Evolutionary conservation across 2,113 vertebrate genomes (phyloP).

Genomic region (Dipodomys merriami): DNA sequence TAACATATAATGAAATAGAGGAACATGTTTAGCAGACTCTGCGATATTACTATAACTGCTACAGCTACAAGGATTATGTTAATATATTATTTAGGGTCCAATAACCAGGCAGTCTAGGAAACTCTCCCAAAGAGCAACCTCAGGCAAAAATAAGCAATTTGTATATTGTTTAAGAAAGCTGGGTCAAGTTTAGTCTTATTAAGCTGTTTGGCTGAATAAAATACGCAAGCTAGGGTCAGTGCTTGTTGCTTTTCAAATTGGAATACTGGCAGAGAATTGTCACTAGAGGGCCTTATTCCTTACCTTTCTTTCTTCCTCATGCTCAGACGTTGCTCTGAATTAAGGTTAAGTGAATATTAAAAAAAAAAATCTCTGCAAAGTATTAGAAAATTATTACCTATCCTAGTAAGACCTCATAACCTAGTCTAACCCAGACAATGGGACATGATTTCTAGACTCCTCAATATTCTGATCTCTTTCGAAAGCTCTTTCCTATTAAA

Average conservation of each 20-base stretch:
- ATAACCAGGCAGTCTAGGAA: neutral
- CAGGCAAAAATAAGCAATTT: neutral
- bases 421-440: neutral
- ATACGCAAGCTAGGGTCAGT: neutral
- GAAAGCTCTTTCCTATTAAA: neutral
- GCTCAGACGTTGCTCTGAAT: neutral
- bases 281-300: neutral
- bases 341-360: constrained; percentile 28
- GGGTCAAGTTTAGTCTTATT: neutral
- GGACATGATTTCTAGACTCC: neutral
- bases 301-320: neutral
- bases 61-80: neutral
- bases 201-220: neutral
- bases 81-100: neutral
- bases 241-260: neutral
- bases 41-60: neutral
- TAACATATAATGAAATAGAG: neutral
- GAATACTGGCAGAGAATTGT: neutral
- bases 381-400: neutral
- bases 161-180: neutral
- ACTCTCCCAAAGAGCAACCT: neutral
- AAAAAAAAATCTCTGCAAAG: neutral
- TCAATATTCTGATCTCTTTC: neutral
- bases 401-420: neutral
- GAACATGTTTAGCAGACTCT: neutral